Percentiles rank a stretch among this genome's conserved stretches.
Conservation (phyloP, 2,113 vertebrate species). For the Notarius lentiginosus region DNA sequence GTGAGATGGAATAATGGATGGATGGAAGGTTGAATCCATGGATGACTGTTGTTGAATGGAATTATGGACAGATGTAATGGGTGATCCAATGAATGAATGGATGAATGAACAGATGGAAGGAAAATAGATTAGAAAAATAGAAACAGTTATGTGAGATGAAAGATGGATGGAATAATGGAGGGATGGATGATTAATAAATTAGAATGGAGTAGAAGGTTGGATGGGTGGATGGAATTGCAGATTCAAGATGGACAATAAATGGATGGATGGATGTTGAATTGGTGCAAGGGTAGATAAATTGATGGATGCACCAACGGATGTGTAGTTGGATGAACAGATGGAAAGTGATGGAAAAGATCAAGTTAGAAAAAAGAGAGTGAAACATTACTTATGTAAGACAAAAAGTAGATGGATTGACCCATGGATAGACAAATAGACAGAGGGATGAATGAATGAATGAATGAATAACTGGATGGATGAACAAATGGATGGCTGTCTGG, state of each 20-base stretch:
- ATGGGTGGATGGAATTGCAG: too few relatives aligned
- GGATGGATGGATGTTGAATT: background rate
- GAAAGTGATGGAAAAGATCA: background rate
- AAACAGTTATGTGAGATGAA: background rate
- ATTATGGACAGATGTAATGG: background rate
- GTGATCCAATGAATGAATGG: background rate
- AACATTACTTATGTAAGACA: background rate
- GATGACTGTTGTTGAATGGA: too few relatives aligned
- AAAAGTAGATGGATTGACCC: background rate
- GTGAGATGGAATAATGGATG: too few relatives aligned
- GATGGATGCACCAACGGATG: background rate
- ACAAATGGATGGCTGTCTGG: background rate
- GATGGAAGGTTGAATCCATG: background rate
- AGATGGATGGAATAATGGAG: background rate
- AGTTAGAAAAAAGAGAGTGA: background rate
- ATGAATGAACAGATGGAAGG: background rate
- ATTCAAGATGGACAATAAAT: too few relatives aligned
- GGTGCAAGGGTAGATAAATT: background rate
- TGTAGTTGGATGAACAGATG: background rate
- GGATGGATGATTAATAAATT: too few relatives aligned
- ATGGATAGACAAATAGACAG: background rate
- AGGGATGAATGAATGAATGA: slow-evolving; percentile 38
- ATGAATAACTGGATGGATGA: background rate
- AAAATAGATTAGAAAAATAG: background rate
- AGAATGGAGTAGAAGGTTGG: too few relatives aligned